phyloP scores from a whole-genome alignment of 1,140 invertebrate species.

The Leptinotarsa texana region DNA sequence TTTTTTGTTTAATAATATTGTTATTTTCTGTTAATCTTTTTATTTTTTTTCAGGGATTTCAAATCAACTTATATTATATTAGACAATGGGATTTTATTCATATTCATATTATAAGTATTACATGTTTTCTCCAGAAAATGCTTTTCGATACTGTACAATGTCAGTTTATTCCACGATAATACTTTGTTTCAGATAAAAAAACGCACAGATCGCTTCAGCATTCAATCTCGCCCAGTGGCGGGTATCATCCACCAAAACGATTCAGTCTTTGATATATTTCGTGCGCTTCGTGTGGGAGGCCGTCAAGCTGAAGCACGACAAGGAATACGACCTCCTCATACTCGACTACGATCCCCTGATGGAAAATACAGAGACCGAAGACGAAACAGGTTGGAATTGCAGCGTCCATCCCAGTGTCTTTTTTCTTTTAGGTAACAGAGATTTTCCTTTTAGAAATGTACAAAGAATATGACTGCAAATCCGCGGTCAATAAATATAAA shows the following conservation, averaged over 20 bases:
- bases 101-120: too few species aligned
- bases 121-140: neutral
- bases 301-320: conserved; percentile 36
- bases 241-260: neutral
- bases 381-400: conserved; percentile 55
- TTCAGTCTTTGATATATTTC: conserved; percentile 2
- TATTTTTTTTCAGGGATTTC: too few species aligned
- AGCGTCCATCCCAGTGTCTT: conserved; percentile 53
- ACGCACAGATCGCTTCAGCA: neutral
- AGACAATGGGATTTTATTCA: too few species aligned
- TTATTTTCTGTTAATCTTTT: too few species aligned
- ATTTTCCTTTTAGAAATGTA: too few species aligned
- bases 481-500: too few species aligned
- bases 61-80: too few species aligned
- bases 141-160: too few species aligned
- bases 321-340: conserved; percentile 54
- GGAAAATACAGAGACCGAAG: conserved; percentile 53
- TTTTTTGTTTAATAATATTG: too few species aligned
- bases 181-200: neutral
- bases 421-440: conserved; percentile 42
- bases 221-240: neutral
- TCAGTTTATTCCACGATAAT: neutral
- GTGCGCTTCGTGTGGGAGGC: conserved; percentile 26
- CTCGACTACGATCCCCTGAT: conserved; percentile 49
- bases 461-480: too few species aligned